phyloP scores from a whole-genome alignment of 1,140 invertebrate species.

The Drosophila grimshawi region DNA sequence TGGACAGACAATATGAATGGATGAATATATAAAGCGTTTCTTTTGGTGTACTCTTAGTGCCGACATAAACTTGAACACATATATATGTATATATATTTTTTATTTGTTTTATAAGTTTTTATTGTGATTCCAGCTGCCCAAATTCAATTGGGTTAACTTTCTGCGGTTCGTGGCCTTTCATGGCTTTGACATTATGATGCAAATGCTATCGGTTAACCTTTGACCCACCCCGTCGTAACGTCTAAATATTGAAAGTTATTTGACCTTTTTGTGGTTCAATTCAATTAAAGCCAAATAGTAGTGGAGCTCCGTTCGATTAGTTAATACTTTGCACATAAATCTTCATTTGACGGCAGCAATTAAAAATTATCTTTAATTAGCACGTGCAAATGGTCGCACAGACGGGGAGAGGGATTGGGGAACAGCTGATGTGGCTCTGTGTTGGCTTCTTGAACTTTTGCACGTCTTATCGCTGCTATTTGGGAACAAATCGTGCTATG shows the following conservation, averaged over 20 bases:
- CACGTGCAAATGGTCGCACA: constrained; percentile 48
- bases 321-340: constrained; percentile 65
- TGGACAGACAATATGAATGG: constrained; percentile 8
- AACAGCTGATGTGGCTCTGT: too few species aligned
- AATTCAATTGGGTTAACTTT: constrained; percentile 66
- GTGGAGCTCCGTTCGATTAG: constrained; percentile 49
- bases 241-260: constrained; percentile 11
- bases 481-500: constrained; percentile 57
- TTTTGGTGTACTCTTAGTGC: constrained; percentile 20
- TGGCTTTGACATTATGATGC: constrained; percentile 48
- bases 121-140: constrained; percentile 26
- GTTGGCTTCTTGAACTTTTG: constrained; percentile 62
- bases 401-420: neutral
- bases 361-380: constrained; percentile 81
- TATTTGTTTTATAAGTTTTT: constrained; percentile 3
- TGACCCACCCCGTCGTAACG: neutral
- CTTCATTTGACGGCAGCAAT: constrained; percentile 72
- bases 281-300: constrained; percentile 32
- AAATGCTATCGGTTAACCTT: constrained; percentile 46
- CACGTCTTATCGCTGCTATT: constrained; percentile 61
- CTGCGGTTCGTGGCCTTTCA: constrained; percentile 40
- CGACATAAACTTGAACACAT: constrained; percentile 5
- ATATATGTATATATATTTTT: neutral
- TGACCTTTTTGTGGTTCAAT: constrained; percentile 26
- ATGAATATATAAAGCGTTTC: constrained; percentile 5